These are phyloP conservation scores for Oceanodroma leucorhoa DNA, from an alignment of 2,797 vertebrate species.

Conservation along the genomic window DNA sequence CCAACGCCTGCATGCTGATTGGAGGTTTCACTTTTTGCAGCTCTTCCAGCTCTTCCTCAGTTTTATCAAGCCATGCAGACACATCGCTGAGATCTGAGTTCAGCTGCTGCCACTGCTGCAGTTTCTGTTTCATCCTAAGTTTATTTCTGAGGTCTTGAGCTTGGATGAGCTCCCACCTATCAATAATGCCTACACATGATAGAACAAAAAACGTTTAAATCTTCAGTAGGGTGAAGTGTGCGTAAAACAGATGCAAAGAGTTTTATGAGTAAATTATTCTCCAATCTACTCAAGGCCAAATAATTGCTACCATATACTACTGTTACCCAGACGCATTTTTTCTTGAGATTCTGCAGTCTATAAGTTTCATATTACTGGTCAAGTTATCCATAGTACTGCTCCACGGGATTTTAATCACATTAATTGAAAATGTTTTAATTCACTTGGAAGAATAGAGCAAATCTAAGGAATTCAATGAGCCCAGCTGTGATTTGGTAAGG, in stretches of 20 bases:
- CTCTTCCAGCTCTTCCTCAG: slow-evolving; percentile 81
- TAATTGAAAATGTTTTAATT: not conserved
- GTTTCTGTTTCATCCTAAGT: slow-evolving; percentile 68
- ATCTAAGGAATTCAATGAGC: not conserved
- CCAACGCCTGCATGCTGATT: slow-evolving; percentile 72
- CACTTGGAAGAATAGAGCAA: not conserved
- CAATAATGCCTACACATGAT: slow-evolving; percentile 82
- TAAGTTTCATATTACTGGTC: not conserved
- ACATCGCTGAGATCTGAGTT: slow-evolving; percentile 81
- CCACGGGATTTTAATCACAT: not conserved
- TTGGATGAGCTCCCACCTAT: slow-evolving; percentile 89
- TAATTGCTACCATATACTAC: not conserved
- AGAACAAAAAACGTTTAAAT: not conserved
- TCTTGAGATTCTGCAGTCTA: not conserved
- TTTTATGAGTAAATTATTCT: not conserved
- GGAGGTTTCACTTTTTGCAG: slow-evolving; percentile 71
- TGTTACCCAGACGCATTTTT: not conserved
- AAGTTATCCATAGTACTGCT: not conserved
- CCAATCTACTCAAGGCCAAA: not conserved
- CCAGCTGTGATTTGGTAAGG: not conserved
- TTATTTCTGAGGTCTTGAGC: slow-evolving; percentile 74
- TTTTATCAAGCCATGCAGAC: slow-evolving; percentile 83
- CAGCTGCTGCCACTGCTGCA: slow-evolving; percentile 83
- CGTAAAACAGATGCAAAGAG: not conserved
- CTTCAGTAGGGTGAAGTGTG: not conserved